Percentiles rank a stretch among this genome's conserved stretches.
Conservation (phyloP, 2,113 vertebrate genomes). For the Serranochromis macrocephalus region DNA sequence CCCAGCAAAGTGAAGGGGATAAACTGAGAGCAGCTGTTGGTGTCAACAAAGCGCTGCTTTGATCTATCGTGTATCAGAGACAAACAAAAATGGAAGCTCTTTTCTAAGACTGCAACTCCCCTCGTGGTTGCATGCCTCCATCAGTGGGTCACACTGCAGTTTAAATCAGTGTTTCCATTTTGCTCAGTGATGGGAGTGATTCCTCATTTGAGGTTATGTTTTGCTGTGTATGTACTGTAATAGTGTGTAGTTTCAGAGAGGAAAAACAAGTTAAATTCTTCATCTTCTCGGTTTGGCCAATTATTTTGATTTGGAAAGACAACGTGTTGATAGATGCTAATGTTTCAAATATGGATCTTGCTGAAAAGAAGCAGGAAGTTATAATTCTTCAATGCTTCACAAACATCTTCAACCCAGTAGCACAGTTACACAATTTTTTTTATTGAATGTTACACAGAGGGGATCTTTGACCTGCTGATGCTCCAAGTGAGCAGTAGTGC, state of each 20-base stretch:
- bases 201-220: background rate
- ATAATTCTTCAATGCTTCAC: background rate
- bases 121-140: background rate
- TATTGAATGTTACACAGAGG: background rate
- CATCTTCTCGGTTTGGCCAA: background rate
- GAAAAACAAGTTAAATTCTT: background rate
- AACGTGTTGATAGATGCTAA: background rate
- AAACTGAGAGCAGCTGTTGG: background rate
- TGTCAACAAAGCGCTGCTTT: background rate
- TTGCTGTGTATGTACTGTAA: background rate
- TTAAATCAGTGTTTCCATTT: background rate
- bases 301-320: background rate
- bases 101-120: background rate
- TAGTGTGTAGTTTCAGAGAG: background rate
- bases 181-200: background rate
- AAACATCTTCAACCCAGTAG: background rate
- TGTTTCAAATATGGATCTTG: background rate
- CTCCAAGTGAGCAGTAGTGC: background rate
- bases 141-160: background rate
- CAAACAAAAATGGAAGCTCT: background rate
- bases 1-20: background rate
- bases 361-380: background rate
- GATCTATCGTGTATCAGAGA: background rate
- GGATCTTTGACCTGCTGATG: background rate
- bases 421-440: background rate